Conservation (phyloP, 2,888 invertebrate genomes). For the Nemotelus nigrinus region DNA sequence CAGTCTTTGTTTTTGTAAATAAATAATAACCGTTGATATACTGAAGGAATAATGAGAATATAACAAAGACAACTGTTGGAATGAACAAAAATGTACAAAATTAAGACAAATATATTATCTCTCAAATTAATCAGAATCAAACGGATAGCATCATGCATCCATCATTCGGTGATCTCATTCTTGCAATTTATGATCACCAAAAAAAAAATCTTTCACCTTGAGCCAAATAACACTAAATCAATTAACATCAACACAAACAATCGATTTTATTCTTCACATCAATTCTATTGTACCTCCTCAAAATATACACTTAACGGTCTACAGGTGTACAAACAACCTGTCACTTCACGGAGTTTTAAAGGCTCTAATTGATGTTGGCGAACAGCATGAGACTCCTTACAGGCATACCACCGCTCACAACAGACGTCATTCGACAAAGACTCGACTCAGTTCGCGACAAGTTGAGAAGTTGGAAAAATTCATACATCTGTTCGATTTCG, state of each 20-base stretch:
- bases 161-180: too few species aligned
- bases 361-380: slow-evolving; percentile 32
- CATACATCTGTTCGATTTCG: slow-evolving; percentile 36
- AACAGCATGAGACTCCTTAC: slow-evolving; percentile 30
- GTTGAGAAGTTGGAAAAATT: background rate
- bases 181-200: background rate
- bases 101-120: too few species aligned
- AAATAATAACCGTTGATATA: too few species aligned
- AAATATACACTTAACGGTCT: slow-evolving; percentile 30
- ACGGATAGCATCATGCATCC: too few species aligned
- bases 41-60: too few species aligned
- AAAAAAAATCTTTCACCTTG: background rate
- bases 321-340: slow-evolving; percentile 45
- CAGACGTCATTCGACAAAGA: background rate
- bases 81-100: too few species aligned
- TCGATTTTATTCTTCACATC: background rate
- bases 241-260: background rate
- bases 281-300: slow-evolving; percentile 2
- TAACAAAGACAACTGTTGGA: too few species aligned
- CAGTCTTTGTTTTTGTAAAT: too few species aligned
- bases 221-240: slow-evolving; percentile 6
- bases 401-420: background rate
- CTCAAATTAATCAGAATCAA: too few species aligned
- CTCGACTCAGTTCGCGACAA: background rate
- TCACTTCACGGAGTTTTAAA: slow-evolving; percentile 31